Base-by-base conservation (phyloP, 92 coral and sea anemone species). In the Scolanthus callimorphus region DNA sequence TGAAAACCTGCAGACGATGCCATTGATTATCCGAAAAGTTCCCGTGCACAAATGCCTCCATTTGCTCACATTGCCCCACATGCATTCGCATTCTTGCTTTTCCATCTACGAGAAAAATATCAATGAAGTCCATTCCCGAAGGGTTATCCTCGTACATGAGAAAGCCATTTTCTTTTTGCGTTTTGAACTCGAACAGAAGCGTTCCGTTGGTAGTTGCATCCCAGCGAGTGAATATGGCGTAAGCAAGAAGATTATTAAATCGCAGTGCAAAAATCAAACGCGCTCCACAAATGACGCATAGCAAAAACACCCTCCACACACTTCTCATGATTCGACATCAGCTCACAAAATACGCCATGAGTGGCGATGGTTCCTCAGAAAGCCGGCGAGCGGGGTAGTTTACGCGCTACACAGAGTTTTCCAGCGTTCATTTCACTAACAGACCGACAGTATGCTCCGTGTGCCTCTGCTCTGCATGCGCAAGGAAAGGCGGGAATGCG, bases 71-170 rank as follows among this genome's bases (percentile, higher is more conserved):
- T n/a, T 68, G 73, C 55, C 85, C 70, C 58, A 80, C 31, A 27
- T 65, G 62, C 0, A 71, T 71, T 3, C 87, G 80, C 52, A 80
- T 67, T 50, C 77, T 43, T 6, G 65, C 77, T n/a, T 65, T 20
- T 8, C 87, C 87, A 20, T 49, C 31, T 2, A 80, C 45, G 3
- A 80, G 70, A 44, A 73, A 80, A 24, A 80, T 55, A 23, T 67
- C 81, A 29, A 80, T 73, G 55, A 85, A 80, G 56, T 74, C 78
- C 84, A 80, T 70, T 20, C 73, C 70, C 6, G 47, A 66, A 15
- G 65, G 64, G 59, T 80, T 80, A 31, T 85, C 92, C 59, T 74
- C 71, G 53, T 85, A 85, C 31, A 79, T 63, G 29, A 85, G 83
- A 71, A 85, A 38, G 11, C 87, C 92, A 58, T 77, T 65, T 39